These are phyloP conservation scores for Epistrophella euchroma DNA, from an alignment of 2,888 invertebrate genomes.

Conservation along the genomic window DNA sequence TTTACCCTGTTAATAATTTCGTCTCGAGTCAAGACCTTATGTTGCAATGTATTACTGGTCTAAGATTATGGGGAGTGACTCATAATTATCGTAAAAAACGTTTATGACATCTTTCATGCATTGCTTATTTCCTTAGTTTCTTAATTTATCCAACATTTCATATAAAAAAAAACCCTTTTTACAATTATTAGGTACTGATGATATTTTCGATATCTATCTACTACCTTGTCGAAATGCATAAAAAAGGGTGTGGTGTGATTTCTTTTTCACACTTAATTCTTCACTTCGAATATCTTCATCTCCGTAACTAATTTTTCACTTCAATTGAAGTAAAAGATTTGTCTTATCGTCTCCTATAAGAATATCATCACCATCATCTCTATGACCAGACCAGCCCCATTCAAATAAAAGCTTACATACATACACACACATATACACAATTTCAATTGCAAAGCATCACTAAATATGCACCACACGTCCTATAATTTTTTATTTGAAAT, in stretches of 20 bases:
- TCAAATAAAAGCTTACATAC: slow-evolving; percentile 23
- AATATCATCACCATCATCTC: slow-evolving; percentile 59
- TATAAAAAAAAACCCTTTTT: background rate
- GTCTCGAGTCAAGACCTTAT: too few species aligned
- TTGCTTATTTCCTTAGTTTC: slow-evolving; percentile 2
- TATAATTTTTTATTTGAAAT: slow-evolving; percentile 62
- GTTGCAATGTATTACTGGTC: too few species aligned
- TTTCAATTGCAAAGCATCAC: slow-evolving; percentile 47
- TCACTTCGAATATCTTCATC: slow-evolving; percentile 65
- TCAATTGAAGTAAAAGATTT: slow-evolving; percentile 64
- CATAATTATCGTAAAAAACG: too few species aligned
- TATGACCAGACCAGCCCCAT: slow-evolving; percentile 58
- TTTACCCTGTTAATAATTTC: too few species aligned
- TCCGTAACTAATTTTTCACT: slow-evolving; percentile 67
- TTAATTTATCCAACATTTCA: slow-evolving; percentile 28
- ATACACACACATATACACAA: slow-evolving; percentile 3
- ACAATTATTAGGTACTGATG: background rate
- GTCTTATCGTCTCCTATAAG: slow-evolving; percentile 66
- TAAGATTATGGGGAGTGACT: too few species aligned
- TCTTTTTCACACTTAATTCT: slow-evolving; percentile 67
- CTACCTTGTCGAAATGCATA: background rate
- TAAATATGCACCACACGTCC: slow-evolving; percentile 69
- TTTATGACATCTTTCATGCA: too few species aligned
- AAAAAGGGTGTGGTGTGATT: slow-evolving; percentile 55
- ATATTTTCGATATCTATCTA: background rate